A percentile compares a stretch with the other conserved stretches of the same genome.
Evolutionary conservation across 2,888 invertebrate genomes (phyloP).

Genomic region (Atrina japonica): DNA sequence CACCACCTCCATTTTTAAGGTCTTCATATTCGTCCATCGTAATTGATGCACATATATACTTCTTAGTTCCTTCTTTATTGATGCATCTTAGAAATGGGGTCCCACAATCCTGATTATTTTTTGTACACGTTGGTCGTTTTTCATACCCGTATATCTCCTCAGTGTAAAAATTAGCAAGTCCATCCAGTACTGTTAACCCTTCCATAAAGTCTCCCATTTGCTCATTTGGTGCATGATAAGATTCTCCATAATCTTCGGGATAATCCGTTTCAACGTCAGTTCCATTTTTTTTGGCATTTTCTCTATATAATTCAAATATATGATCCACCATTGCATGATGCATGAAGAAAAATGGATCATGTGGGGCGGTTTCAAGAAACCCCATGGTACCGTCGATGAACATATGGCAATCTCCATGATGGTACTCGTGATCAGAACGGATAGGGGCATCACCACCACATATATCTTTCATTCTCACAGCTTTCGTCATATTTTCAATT

Average conservation of each 20-base stretch:
- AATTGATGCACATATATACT: conserved; percentile 47
- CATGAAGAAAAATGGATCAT: conserved; percentile 37
- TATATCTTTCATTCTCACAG: conserved; percentile 42
- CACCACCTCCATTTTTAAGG: conserved; percentile 7
- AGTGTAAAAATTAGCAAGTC: conserved; percentile 53
- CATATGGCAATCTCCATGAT: conserved; percentile 38
- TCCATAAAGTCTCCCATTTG: conserved; percentile 57
- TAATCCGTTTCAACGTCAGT: conserved; percentile 36
- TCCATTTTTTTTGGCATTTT: conserved; percentile 23
- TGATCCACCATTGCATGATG: conserved; percentile 40
- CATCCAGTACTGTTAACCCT: conserved; percentile 56
- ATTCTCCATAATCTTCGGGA: conserved; percentile 61
- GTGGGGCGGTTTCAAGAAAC: conserved; percentile 34
- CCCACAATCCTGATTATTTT: conserved; percentile 52
- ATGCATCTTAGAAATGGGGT: conserved; percentile 62
- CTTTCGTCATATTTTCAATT: conserved; percentile 52
- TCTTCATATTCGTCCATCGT: conserved; percentile 47
- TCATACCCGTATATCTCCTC: conserved; percentile 59
- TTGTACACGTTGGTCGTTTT: conserved; percentile 60
- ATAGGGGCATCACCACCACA: conserved; percentile 50
- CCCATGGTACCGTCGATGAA: conserved; percentile 44
- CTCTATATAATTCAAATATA: conserved; percentile 39
- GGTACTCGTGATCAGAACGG: conserved; percentile 28
- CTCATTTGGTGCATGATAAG: conserved; percentile 56
- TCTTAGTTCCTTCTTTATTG: conserved; percentile 13